Evolutionary conservation across 1,140 invertebrate species (phyloP), one percentile per base, ranked within the genome.

Genomic region (Drosophila ercepeae): DNA sequence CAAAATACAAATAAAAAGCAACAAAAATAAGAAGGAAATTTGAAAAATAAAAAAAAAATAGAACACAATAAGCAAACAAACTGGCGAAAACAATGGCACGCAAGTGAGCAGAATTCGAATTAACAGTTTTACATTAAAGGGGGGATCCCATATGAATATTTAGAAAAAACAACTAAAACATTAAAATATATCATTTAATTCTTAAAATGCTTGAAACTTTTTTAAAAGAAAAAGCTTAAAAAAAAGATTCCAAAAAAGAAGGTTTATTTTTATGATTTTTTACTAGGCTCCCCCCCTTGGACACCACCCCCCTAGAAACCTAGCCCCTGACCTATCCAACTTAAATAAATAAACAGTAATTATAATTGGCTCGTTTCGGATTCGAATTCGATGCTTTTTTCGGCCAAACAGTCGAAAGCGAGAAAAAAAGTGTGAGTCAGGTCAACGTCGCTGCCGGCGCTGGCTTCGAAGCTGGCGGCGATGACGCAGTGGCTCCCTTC

Each of bases 311-410:
- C 4, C 13, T 9, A 2, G 4, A 21, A 21, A 21, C 13, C 4
- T n/a, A 25, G 3, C 21, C 6, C 14, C 13, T 21, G 34, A 29
- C 39, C 39, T 29, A 29, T 23, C 27, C 44, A 58, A 48, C 19
- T 59, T 39, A 61, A 65, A 70, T 77, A 82, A 82, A 78, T 75
- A 82, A 83, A 83, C 75, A 82, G 72, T 84, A 74, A 82, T 73
- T 72, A 72, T 72, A 72, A 63, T 82, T 78, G 79, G 69, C 59
- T 59, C 45, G 44, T 67, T 78, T 82, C 75, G 61, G 42, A 67
- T 64, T 61, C 69, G 58, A 82, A 58, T 74, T 82, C 63, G 65
- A 61, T 39, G 34, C 57, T 58, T 52, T 58, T 64, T 78, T 65
- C 52, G 45, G 44, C 53, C 11, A n/a, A 32, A 32, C 29, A 9